phyloP scores from a whole-genome alignment of 2,113 vertebrate genomes.

The Microtus pennsylvanicus region DNA sequence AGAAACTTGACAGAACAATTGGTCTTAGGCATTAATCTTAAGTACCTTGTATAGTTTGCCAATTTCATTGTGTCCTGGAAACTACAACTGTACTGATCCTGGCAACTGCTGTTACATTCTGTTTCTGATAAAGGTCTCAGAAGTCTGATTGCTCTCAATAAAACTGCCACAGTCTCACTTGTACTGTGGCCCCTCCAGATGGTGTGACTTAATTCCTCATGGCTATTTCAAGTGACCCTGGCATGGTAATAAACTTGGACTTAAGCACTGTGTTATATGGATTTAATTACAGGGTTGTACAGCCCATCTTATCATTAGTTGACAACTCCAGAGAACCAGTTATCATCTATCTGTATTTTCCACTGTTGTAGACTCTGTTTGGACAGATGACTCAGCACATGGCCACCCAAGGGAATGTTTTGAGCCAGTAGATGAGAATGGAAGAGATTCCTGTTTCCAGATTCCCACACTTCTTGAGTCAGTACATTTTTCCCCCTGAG shows the following conservation, averaged over 20 bases:
- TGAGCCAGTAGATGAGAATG: neutral
- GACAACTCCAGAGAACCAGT: neutral
- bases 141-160: neutral
- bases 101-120: neutral
- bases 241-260: neutral
- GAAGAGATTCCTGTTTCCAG: neutral
- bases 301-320: neutral
- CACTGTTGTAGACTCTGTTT: rapidly evolving
- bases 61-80: neutral
- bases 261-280: neutral
- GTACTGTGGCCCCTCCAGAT: neutral
- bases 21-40: neutral
- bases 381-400: rapidly evolving
- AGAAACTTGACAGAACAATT: neutral
- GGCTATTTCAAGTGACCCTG: neutral
- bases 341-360: no score
- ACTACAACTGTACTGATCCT: neutral
- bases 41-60: neutral
- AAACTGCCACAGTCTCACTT: neutral
- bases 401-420: neutral
- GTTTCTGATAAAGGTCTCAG: neutral
- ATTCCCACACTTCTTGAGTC: neutral
- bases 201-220: neutral
- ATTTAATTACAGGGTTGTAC: no score
- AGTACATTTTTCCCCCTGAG: neutral